Base-by-base conservation (phyloP, 2,797 vertebrate species). In the Tapera naevia region DNA sequence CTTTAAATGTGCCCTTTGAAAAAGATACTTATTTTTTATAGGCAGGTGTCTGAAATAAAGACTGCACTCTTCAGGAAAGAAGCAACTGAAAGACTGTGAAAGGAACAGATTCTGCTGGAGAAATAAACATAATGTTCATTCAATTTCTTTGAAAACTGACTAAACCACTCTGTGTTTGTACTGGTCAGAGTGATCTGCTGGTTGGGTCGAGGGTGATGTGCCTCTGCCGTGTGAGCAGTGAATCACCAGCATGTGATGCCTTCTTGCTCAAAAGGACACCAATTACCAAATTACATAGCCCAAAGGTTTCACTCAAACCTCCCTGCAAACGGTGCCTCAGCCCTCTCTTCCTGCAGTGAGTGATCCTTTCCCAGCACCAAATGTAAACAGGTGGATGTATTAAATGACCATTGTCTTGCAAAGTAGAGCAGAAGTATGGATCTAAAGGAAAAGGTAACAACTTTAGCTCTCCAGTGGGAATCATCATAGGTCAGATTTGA, bases 61-160 rank as follows among this genome's bases (percentile, higher is more conserved):
- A 92, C 87, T 94, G 86, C 88, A 33, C 82, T 96, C 86, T 90
- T 93, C 95, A 94, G 92, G 90, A 90, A 93, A 95, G 87, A 69
- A 95, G 83, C 92, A 94, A 89, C 89, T 94, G 96, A 97, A 93
- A 95, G 95, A 94, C 88, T 97, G 88, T 96, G 95, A 97, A 83
- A 87, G 84, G 76, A 91, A 48, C 11, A 62, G 28, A 96, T 95
- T 96, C 96, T 97, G 92, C 97, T 94, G 76, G 91, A 96, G 80
- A 96, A 97, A 98, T 97, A 97, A 98, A 97, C 53, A 45, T 56
- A 46, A 91, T 85, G 46, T 79, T 93, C 51, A 84, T 75, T 50
- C 67, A 78, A 35, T 24, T 53, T 73, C n/a, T 27, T 91, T 73
- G 76, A 5, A 23, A 10, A 46, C 25, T 45, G 27, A 91, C 37